Evolutionary conservation across 2,888 invertebrate species (phyloP).

Genomic region (Ceriagrion tenellum): DNA sequence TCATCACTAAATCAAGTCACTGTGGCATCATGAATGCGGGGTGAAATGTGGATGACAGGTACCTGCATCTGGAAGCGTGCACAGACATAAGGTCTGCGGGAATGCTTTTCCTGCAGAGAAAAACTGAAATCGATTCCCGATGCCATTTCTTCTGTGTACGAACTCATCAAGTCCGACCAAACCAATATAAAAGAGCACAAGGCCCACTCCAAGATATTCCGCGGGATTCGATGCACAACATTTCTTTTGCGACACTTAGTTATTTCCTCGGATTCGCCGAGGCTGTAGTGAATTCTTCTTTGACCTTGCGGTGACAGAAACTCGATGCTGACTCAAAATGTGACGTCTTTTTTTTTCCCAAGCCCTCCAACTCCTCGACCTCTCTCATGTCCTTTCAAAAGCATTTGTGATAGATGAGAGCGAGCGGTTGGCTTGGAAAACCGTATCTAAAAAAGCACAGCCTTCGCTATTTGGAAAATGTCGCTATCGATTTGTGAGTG

Average conservation of each 20-base stretch:
- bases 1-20: too few species aligned
- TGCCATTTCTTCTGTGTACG: background rate
- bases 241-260: background rate
- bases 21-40: background rate
- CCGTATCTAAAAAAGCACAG: background rate
- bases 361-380: background rate
- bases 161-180: background rate
- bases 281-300: conserved; percentile 3
- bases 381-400: background rate
- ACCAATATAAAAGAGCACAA: background rate
- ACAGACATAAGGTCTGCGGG: background rate
- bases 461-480: background rate
- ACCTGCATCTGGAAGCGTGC: background rate
- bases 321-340: background rate
- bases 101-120: background rate
- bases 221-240: background rate
- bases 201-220: background rate
- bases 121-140: conserved; percentile 16
- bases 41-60: background rate
- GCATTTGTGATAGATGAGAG: background rate
- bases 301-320: conserved; percentile 22
- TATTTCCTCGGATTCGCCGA: background rate
- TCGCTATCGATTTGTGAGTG: background rate
- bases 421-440: background rate
- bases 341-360: background rate